Percentiles rank a stretch among this genome's conserved stretches.
These are phyloP conservation scores for Promerops cafer DNA, from an alignment of 2,113 vertebrate genomes.

Conservation along the genomic window DNA sequence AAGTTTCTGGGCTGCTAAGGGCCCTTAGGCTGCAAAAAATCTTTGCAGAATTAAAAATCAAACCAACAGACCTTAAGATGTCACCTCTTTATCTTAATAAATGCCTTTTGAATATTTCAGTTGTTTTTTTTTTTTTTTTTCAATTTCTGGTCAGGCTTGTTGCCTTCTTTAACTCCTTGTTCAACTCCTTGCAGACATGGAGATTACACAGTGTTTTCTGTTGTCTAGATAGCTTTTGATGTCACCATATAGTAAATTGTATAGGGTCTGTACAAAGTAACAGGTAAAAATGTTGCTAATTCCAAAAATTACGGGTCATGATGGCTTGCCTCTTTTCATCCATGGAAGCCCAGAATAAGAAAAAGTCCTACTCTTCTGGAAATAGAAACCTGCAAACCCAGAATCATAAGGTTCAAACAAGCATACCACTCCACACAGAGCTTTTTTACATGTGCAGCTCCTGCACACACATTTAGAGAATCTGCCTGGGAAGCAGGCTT, in stretches of 20 bases:
- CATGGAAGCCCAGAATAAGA: not conserved
- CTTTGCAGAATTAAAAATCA: not conserved
- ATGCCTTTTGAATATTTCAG: not conserved
- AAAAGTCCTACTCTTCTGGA: not conserved
- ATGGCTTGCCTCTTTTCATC: not conserved
- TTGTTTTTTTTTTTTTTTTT: not conserved
- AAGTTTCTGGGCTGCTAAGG: not conserved
- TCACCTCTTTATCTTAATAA: not conserved
- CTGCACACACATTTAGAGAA: not conserved
- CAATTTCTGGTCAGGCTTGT: not conserved
- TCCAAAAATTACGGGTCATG: not conserved
- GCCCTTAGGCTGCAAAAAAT: not conserved
- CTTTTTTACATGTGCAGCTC: not conserved
- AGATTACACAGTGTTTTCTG: not conserved
- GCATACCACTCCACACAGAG: accelerated
- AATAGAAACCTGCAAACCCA: not conserved
- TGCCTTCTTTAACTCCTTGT: not conserved
- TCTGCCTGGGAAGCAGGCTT: not conserved
- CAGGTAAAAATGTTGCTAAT: not conserved
- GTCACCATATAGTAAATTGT: not conserved
- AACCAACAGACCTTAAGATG: not conserved
- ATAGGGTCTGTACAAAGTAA: not conserved
- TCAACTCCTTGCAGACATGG: not conserved
- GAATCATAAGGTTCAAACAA: not conserved
- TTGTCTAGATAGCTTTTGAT: not conserved